phyloP scores from a whole-genome alignment of 2,797 vertebrate species.

The Girardinus metallicus region DNA sequence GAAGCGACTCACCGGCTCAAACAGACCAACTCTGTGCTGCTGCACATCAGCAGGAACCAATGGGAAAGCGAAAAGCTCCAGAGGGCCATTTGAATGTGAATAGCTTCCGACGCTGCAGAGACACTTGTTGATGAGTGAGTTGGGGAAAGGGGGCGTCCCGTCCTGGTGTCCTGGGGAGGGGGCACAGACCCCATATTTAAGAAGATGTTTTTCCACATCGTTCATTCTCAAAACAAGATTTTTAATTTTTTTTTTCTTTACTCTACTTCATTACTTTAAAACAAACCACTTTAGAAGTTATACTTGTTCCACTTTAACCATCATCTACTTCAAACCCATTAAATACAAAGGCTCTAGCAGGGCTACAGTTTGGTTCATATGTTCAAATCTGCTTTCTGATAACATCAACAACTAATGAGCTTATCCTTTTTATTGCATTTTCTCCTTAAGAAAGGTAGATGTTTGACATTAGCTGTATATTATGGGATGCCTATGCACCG shows the following conservation, averaged over 20 bases:
- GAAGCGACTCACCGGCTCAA: not conserved
- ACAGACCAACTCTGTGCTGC: not conserved
- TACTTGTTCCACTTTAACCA: not conserved
- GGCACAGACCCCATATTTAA: not conserved
- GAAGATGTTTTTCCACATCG: not conserved
- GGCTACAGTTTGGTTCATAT: not conserved
- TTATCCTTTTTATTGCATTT: not conserved
- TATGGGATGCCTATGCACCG: not conserved
- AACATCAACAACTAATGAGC: not conserved
- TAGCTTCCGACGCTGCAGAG: conserved; percentile 3
- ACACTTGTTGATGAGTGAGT: conserved; percentile 51
- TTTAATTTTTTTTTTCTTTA: not conserved
- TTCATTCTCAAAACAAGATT: not conserved
- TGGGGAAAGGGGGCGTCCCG: not conserved
- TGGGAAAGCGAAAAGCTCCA: not conserved
- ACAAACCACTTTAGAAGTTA: not conserved
- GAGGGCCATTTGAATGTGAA: conserved; percentile 8
- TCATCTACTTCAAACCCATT: not conserved
- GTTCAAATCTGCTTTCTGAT: not conserved
- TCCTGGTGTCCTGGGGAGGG: not conserved
- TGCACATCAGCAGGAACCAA: not conserved
- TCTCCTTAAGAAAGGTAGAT: not conserved
- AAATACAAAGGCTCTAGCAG: not conserved
- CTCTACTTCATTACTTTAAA: not conserved
- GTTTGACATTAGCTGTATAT: not conserved